A percentile compares a stretch with the other conserved stretches of the same genome.
Conservation (phyloP, 2,797 vertebrate species). For the Falco cherrug region DNA sequence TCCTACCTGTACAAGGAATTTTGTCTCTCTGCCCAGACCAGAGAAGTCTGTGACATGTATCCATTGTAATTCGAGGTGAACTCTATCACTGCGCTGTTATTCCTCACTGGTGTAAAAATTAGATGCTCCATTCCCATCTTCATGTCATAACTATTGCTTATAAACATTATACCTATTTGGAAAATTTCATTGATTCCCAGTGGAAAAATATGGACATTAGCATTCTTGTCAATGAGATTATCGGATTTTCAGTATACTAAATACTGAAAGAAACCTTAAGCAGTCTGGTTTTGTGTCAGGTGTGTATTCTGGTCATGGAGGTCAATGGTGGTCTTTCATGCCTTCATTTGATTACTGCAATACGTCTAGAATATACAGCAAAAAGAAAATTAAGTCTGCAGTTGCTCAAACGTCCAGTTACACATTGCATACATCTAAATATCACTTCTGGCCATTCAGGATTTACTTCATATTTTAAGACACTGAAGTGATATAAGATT, state of each 20-base stretch:
- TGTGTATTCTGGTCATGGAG: slow-evolving; percentile 3
- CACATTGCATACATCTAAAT: neutral
- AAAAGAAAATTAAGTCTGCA: neutral
- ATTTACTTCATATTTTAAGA: neutral
- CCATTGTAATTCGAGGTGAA: slow-evolving; percentile 28
- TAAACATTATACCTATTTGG: neutral
- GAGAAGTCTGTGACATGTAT: neutral
- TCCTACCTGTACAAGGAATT: neutral
- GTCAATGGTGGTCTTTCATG: neutral
- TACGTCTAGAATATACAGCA: neutral
- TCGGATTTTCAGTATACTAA: slow-evolving; percentile 39
- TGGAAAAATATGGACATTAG: neutral
- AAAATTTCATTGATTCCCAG: slow-evolving; percentile 29
- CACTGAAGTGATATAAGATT: neutral
- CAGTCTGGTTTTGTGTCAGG: neutral
- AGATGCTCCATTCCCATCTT: neutral
- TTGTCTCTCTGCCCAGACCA: neutral
- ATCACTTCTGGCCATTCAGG: neutral
- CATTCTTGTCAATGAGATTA: slow-evolving; percentile 24
- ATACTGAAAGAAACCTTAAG: neutral
- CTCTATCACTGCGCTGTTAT: neutral
- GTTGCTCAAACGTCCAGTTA: neutral
- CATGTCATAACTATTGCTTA: neutral
- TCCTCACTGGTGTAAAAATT: neutral
- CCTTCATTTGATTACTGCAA: neutral